Evolutionary conservation across 2,888 invertebrate genomes (phyloP), one percentile per base, ranked within the genome.

Genomic region (Drosophila putrida): DNA sequence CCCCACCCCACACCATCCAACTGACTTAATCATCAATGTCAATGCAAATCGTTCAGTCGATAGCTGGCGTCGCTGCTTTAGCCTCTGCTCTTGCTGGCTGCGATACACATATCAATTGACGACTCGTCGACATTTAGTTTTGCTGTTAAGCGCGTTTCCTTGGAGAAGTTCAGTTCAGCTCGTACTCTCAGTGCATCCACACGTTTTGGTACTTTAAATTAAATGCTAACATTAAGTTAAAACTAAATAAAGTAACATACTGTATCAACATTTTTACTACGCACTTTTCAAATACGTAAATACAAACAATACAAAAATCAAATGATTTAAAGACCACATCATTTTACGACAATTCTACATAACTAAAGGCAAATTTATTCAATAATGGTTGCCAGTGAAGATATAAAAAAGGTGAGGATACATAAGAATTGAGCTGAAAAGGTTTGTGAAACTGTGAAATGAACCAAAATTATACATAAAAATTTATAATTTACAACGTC

Each of bases 121-220:
- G 59, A 51, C 47, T 49, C 39, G 25, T 50, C 62, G 53, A 36
- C 53, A 60, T 78, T 78, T 72, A 62, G 78, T 67, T 72, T 57
- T 76, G 76, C 78, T 77, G 72, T 64, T 79, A 75, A 78, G 78
- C 80, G 75, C 64, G 57, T 79, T 90, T 88, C 79, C 85, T 88
- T 89, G 63, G 82, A 85, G 80, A 89, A 80, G 68, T 82, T 91
- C 72, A 90, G 91, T 90, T 81, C 75, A 47, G 73, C 75, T 77
- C 75, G 78, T 78, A 68, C 85, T 80, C 81, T 90, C 84, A 75
- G 67, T 46, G 55, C 69, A 77, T 71, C 62, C 73, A 67, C 83
- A 83, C 78, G 82, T 81, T 71, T 66, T 57, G 51, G 53, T 68
- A 71, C 54, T 82, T 50, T 61, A 72, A 41, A 25, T 31, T 13